Evolutionary conservation across 2,797 vertebrate genomes (phyloP).

Genomic region (Cynopterus sphinx): DNA sequence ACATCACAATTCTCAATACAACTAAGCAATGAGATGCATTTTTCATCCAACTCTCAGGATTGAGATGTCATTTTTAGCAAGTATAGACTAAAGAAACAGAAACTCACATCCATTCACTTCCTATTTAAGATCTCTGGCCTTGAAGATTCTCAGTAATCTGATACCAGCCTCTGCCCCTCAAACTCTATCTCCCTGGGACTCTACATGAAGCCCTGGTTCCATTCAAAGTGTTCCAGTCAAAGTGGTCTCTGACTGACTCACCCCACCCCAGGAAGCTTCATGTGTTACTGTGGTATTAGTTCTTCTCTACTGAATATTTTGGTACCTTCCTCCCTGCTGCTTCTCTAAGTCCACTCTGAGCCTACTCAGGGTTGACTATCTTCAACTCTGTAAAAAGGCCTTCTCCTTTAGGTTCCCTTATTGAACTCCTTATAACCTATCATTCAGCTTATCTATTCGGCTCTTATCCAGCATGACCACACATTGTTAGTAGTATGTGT

Average conservation of each 20-base stretch:
- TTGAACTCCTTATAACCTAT: background rate
- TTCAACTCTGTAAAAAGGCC: background rate
- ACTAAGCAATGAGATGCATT: background rate
- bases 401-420: background rate
- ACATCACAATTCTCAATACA: background rate
- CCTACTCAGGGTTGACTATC: background rate
- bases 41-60: background rate
- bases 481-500: background rate
- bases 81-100: background rate
- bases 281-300: background rate
- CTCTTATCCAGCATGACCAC: background rate
- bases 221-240: background rate
- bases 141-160: background rate
- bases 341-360: background rate
- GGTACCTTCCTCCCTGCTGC: background rate
- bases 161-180: background rate
- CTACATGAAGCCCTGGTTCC: background rate
- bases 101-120: background rate
- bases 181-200: background rate
- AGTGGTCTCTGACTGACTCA: background rate
- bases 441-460: background rate
- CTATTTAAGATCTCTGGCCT: background rate
- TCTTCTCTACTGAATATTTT: background rate
- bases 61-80: background rate
- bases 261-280: fast-evolving